Percentiles rank a stretch among this genome's conserved stretches.
Conservation (phyloP, 2,797 vertebrate genomes). For the Sebastes jordani region DNA sequence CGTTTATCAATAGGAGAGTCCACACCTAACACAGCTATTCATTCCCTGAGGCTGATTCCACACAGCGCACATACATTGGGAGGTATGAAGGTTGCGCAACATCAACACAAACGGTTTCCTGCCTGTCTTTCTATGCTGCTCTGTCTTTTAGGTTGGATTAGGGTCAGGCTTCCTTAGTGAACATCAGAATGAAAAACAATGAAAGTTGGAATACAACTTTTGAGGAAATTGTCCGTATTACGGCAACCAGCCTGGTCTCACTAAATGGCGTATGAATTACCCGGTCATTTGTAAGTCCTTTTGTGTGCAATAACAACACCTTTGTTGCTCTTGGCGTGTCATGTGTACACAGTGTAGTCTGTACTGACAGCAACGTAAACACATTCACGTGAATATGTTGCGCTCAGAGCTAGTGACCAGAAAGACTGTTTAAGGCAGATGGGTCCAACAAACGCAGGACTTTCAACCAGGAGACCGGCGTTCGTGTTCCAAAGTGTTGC, state of each 20-base stretch:
- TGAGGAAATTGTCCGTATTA: neutral
- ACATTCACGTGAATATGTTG: no score
- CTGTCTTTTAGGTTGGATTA: neutral
- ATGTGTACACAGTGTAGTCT: no score
- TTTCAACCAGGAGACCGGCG: no score
- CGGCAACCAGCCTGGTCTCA: neutral
- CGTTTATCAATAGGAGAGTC: neutral
- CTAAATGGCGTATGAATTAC: neutral
- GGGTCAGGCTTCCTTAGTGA: neutral
- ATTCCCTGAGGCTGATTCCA: slow-evolving; percentile 3
- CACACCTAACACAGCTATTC: slow-evolving; percentile 17
- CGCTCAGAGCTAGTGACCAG: no score
- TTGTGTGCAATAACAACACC: no score
- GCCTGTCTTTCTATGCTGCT: neutral
- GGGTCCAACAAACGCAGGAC: no score
- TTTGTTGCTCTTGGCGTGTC: no score
- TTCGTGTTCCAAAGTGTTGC: no score
- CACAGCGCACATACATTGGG: neutral
- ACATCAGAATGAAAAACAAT: neutral
- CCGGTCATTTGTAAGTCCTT: no score
- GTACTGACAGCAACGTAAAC: no score
- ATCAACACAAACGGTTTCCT: neutral
- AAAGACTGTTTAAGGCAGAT: no score
- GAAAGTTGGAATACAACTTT: neutral
- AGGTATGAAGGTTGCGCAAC: neutral